These are phyloP conservation scores for Aleiodes sp. DNA, from an alignment of 1,140 invertebrate species.

Conservation along the genomic window DNA sequence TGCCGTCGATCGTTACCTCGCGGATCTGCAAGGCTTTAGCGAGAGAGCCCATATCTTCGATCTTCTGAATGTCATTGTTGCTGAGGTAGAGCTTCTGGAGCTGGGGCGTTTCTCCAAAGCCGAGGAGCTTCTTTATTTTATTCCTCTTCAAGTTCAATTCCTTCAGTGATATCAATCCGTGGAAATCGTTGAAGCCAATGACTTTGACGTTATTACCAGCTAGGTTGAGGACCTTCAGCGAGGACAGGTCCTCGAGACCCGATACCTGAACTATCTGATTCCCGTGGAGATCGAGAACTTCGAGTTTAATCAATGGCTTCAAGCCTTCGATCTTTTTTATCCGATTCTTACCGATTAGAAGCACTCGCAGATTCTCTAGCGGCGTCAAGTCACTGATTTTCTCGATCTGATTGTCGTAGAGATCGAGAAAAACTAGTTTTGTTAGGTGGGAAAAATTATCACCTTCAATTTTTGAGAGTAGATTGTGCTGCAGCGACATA, in stretches of 20 bases:
- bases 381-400: slow-evolving; percentile 79
- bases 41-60: slow-evolving; percentile 83
- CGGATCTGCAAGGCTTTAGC: slow-evolving; percentile 77
- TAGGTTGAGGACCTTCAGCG: slow-evolving; percentile 89
- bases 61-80: slow-evolving; percentile 86
- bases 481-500: slow-evolving; percentile 90
- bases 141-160: slow-evolving; percentile 91
- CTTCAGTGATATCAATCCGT: slow-evolving; percentile 78
- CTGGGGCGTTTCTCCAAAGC: slow-evolving; percentile 82
- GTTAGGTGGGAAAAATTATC: slow-evolving; percentile 71
- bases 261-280: slow-evolving; percentile 81
- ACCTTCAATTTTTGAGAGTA: slow-evolving; percentile 80
- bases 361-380: slow-evolving; percentile 81
- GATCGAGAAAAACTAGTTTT: slow-evolving; percentile 88
- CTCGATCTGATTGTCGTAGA: slow-evolving; percentile 94
- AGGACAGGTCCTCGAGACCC: slow-evolving; percentile 70
- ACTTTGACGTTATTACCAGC: slow-evolving; percentile 87
- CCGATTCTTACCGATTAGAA: slow-evolving; percentile 91
- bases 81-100: slow-evolving; percentile 85
- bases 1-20: slow-evolving; percentile 88
- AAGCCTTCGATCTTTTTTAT: slow-evolving; percentile 75
- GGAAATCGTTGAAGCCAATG: slow-evolving; percentile 77
- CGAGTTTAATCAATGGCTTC: slow-evolving; percentile 75
- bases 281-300: slow-evolving; percentile 91
- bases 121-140: slow-evolving; percentile 79